Conservation (phyloP, 2,797 vertebrate species). For the Erethizon dorsatum region DNA sequence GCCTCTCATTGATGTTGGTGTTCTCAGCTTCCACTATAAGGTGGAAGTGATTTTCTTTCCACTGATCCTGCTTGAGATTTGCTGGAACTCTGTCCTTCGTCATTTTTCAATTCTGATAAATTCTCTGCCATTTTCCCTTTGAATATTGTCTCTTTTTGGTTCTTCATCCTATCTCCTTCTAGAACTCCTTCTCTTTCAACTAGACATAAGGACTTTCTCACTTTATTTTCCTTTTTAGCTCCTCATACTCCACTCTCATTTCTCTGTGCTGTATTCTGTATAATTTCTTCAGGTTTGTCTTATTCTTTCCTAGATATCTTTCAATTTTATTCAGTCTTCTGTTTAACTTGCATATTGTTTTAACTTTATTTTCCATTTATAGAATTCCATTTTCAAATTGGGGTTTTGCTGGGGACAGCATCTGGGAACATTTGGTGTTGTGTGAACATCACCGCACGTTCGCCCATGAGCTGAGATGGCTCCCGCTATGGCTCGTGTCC, state of each 20-base stretch:
- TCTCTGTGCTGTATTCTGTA: background rate
- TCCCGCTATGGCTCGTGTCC: background rate
- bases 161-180: background rate
- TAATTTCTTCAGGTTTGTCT: background rate
- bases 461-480: no score
- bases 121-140: background rate
- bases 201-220: background rate
- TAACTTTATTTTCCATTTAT: background rate
- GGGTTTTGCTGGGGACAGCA: background rate
- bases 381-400: slow-evolving; percentile 1
- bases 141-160: background rate
- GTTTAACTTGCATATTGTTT: background rate
- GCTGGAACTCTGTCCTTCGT: background rate
- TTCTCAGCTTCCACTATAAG: background rate
- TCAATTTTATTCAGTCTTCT: background rate
- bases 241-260: background rate
- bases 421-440: no score
- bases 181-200: background rate
- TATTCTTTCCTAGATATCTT: background rate
- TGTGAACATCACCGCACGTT: background rate
- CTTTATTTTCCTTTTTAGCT: background rate
- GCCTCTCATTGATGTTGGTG: background rate
- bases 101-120: slow-evolving; percentile 11
- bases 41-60: background rate
- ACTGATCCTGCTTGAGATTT: background rate